Percentiles rank a stretch among this genome's conserved stretches.
phyloP scores from a whole-genome alignment of 37 sponge, comb jelly and placozoan species.

The Amphimedon queenslandica region DNA sequence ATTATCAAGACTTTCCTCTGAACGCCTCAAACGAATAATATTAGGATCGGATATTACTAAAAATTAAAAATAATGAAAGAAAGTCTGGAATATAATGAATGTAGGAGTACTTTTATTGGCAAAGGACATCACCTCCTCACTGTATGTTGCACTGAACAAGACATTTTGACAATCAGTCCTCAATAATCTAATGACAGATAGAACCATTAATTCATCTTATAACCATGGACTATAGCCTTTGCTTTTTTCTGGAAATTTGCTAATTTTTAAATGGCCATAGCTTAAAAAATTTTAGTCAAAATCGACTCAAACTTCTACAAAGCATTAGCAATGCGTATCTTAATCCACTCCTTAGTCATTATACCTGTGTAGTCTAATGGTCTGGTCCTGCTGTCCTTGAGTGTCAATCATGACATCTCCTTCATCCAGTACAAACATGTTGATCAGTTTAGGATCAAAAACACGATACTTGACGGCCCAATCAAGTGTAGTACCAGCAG shows the following conservation, averaged over 20 bases:
- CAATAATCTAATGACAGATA: slow-evolving; percentile 28
- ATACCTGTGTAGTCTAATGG: slow-evolving; percentile 89
- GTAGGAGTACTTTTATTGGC: slow-evolving; percentile 40
- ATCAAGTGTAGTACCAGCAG: slow-evolving; percentile 85
- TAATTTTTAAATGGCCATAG: no score
- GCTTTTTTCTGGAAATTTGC: no score
- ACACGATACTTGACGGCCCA: slow-evolving; percentile 75
- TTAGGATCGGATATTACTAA: slow-evolving; percentile 65
- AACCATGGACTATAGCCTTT: no score
- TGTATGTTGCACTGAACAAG: slow-evolving; percentile 90
- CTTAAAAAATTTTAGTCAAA: no score
- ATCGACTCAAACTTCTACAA: no score
- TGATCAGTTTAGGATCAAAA: no score
- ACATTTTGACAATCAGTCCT: slow-evolving; percentile 59
- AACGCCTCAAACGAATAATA: slow-evolving; percentile 67
- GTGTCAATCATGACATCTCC: slow-evolving; percentile 92
- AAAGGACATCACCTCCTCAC: slow-evolving; percentile 89
- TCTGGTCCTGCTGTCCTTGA: no score
- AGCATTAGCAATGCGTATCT: no score
- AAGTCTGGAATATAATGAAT: no score
- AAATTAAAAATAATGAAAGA: not conserved
- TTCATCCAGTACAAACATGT: slow-evolving; percentile 93
- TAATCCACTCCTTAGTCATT: slow-evolving; percentile 77
- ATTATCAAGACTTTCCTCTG: slow-evolving; percentile 84
- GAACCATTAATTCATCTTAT: not conserved